Evolutionary conservation across 2,797 vertebrate species (phyloP), one percentile per base, ranked within the genome.

Genomic region (Tamandua tetradactyla): DNA sequence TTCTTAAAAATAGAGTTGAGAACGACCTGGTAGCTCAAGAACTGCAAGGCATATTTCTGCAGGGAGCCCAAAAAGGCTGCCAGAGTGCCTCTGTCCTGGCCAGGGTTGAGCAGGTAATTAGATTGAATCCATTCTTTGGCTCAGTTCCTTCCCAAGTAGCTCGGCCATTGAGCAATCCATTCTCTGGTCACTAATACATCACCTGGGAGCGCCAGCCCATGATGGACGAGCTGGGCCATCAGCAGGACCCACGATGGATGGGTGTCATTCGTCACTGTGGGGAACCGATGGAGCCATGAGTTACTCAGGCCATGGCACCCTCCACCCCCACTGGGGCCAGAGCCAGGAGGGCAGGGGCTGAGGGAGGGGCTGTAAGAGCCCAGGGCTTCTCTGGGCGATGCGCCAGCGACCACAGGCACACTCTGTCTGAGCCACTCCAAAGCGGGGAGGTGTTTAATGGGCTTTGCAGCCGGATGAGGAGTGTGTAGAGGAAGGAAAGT

Each of bases 91-190:
- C 64, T 94, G 95, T 40, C 18, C 68, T 0, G 0, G 90, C 94
- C 89, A 95, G 96, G 95, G 97, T 96, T n/a, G 96, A 96, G 96
- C 94, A 83, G 95, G 97, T 98, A 98, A 98, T 98, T 98, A 98
- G 97, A 98, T 96, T 98, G 98, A 98, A 98, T 98, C 98, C 96
- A 97, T 95, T 97, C 96, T 96, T 97, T 98, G 98, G 98, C 98
- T 98, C 97, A 80, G 97, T 96, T 97, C 97, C 96, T 97, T 98
- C 97, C 96, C 97, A 98, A 98, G 97, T 97, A 98, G 97, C 95
- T 96, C 78, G 55, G 93, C 93, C 66, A 0, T 91, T 96, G 97
- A 98, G 98, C 95, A 98, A 98, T 98, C 90, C 97, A 97, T 98
- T 98, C 98, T 98, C 97, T 74, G 91, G 97, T 97, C 96, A 96